Evolutionary conservation across 2,113 vertebrate genomes (phyloP).

Genomic region (Poeciliopsis prolifica): DNA sequence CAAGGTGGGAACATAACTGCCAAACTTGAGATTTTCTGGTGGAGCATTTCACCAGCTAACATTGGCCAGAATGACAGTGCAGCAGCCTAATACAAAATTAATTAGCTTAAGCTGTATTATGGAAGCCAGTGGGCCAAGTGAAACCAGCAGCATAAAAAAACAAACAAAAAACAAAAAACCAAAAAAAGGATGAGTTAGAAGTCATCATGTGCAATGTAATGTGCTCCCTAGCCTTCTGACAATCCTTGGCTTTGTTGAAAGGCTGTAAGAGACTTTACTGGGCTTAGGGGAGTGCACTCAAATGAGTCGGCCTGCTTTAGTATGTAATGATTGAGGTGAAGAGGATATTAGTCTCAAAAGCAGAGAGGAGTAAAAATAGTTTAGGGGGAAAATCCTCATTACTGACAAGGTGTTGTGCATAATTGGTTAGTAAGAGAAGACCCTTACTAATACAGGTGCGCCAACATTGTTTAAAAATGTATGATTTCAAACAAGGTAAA

Average conservation of each 20-base stretch:
- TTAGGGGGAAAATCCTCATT: conserved; percentile 1
- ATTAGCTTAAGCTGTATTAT: conserved; percentile 73
- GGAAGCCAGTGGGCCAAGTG: conserved; percentile 39
- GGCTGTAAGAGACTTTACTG: conserved; percentile 53
- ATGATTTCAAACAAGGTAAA: background rate
- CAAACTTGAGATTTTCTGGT: conserved; percentile 55
- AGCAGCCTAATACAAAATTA: conserved; percentile 68
- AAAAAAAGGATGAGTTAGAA: conserved; percentile 41
- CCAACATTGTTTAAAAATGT: background rate
- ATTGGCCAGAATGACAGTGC: conserved; percentile 64
- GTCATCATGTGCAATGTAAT: conserved; percentile 46
- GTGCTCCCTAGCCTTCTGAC: conserved; percentile 57
- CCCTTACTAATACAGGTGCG: background rate
- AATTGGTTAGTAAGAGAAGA: conserved; percentile 22
- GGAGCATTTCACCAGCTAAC: conserved; percentile 35
- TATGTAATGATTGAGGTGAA: conserved; percentile 55
- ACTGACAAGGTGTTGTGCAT: conserved; percentile 35
- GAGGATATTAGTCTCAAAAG: conserved; percentile 50
- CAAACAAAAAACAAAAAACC: too few relatives aligned
- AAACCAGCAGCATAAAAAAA: conserved; percentile 62
- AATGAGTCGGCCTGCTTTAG: conserved; percentile 39
- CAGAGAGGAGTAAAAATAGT: conserved; percentile 50
- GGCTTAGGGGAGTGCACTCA: conserved; percentile 49
- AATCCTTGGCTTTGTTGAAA: conserved; percentile 57
- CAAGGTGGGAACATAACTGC: conserved; percentile 44